Evolutionary conservation across 2,888 invertebrate species (phyloP), one percentile per base, ranked within the genome.

Genomic region (Macropis europaea): DNA sequence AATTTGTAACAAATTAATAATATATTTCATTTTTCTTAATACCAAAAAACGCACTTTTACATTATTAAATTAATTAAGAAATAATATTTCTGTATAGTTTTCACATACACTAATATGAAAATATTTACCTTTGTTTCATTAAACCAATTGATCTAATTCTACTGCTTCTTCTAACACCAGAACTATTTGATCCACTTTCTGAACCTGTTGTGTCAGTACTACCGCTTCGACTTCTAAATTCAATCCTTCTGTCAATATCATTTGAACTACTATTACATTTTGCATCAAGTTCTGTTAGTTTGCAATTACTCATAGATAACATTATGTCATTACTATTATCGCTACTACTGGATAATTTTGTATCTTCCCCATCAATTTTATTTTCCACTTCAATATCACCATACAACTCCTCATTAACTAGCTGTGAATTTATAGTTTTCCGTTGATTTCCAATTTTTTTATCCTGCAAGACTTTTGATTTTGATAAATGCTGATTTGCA

Each of bases 111-210:
- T 5, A 43, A 28, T 32, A 42, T 60, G 47, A 26, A 28, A 47
- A 17, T 60, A 19, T n/a, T 30, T 82, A 93, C 88, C 93, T 93
- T 82, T 92, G 94, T 85, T 94, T 94, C 86, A 93, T 87, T 71
- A 92, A 92, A 70, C 94, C 94, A 68, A 95, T 95, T 38, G 94
- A 94, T 86, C 95, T 95, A 66, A 96, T 95, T 70, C 95, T 92
- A 86, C 92, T 95, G 4, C 95, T 95, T 47, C 95, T 91, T 17
- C 95, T 90, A 0, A 95, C 94, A 11, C 85, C 87, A 15, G 90
- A 90, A 66, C 86, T 89, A 32, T 88, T 89, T 2, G 90, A 90
- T n/a, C 90, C 88, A 67, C 88, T 89, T 66, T 90, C 90, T 2
- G 88, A 88, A 11, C 87, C 88, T 0, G 89, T 88, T 4, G 89